Evolutionary conservation across 2,888 invertebrate species (phyloP), one percentile per base, ranked within the genome.

Genomic region (Caenorhabditis zanzibari): DNA sequence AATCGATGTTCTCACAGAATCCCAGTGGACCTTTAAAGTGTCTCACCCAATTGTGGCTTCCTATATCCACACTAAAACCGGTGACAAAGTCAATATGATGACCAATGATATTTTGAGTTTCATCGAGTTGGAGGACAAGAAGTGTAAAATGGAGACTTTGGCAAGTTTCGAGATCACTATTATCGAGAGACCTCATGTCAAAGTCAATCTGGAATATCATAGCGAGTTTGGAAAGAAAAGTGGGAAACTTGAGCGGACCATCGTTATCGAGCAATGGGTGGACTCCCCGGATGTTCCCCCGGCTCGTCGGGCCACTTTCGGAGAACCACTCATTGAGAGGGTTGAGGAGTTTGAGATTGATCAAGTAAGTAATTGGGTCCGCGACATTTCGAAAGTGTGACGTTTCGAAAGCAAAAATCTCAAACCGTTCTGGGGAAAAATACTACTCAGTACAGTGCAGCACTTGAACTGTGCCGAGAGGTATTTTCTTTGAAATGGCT

Each of bases 181-280:
- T 19, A 10, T 19, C 47, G 47, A 47, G 19, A 35, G n/a, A 32
- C 28, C 28, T 10, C 35, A 35, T 9, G 24, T 24, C 54, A 56
- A 26, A 26, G 54, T 56, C 28, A 22, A 56, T 19, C 4, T 56
- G 54, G 54, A 26, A 5, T 56, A 56, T 12, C 26, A 26, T 7
- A 26, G 26, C 47, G 19, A 47, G 47, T n/a, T 47, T n/a, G 7
- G n/a, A 10, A 19, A 47, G 47, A n/a, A n/a, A n/a, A 47, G 4
- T 47, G 47, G 47, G 10, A 47, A 10, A 9, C 19, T n/a, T 19
- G 47, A 47, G 19, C 19, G 35, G 58, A 58, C 32, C 12, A 28
- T 58, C 32, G 32, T 58, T 16, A 58, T 58, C n/a, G 58, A 58
- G 19, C 58, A 58, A 58, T 12, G 2, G n/a, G n/a, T 58, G 12